Base-by-base conservation (phyloP, 2,888 invertebrate species). In the Ariolimax columbianus region DNA sequence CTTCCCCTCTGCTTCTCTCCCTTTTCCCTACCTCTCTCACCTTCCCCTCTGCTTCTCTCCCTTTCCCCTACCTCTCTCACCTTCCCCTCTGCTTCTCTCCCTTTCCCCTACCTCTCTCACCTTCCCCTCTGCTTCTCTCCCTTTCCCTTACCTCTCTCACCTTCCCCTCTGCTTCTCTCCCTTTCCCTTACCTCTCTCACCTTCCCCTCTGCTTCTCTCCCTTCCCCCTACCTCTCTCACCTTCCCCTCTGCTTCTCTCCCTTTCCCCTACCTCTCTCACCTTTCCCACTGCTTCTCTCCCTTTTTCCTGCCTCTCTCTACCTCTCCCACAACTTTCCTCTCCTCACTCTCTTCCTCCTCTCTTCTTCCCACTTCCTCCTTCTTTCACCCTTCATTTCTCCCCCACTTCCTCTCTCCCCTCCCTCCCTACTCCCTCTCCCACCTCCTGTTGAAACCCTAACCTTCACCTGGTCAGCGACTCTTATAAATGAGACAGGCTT, bases 21-120 rank as follows among this genome's bases (percentile, higher is more conserved):
- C 59, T 26, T 19, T 36, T 43, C 47, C 30, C 51, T 66, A 59
- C 36, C 51, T 26, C 0, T 1, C 23, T 26, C 51, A 30, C 66
- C 47, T 36, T 47, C 33, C 80, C 38, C 68, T 43, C 26, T 47
- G 26, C 19, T 30, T 47, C 59, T 70, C n/a, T 63, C 47, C 38
- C 30, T 40, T 38, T 40, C 38, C 66, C 36, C 77, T 66, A 63
- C n/a, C 77, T 36, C 83, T 63, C 79, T 33, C 38, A 38, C 66
- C n/a, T 36, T 40, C 63, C 59, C 78, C 59, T 40, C 33, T 36
- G 26, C 63, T 59, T 23, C 17, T 40, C 59, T 63, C 59, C 78
- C 47, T 36, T 40, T n/a, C 59, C 63, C 36, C 59, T 40, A 36
- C 30, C 78, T 59, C 78, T 26, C 63, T 23, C 26, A 7, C n/a